phyloP scores from a whole-genome alignment of 2,113 vertebrate genomes.

The Xiphophorus maculatus region DNA sequence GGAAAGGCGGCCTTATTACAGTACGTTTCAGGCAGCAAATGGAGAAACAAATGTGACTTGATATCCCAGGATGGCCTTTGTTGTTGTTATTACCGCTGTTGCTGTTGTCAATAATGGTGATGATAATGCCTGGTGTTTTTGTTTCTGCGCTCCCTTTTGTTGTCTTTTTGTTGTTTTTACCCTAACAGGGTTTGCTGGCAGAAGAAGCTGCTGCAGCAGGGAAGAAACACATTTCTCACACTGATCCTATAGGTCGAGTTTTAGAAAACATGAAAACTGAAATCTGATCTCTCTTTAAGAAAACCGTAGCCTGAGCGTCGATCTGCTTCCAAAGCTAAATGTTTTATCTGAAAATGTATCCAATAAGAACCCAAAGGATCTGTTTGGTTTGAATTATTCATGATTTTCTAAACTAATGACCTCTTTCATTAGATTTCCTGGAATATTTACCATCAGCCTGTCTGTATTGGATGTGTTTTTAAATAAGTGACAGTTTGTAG shows the following conservation, averaged over 20 bases:
- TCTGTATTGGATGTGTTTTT: slow-evolving; percentile 64
- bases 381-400: slow-evolving; percentile 44
- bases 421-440: slow-evolving; percentile 69
- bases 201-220: slow-evolving; percentile 42
- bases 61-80: slow-evolving; percentile 70
- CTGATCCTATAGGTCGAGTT: slow-evolving; percentile 37
- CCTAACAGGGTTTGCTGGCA: slow-evolving; percentile 55
- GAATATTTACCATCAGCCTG: slow-evolving; percentile 66
- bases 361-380: slow-evolving; percentile 40
- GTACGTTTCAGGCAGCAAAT: slow-evolving; percentile 62
- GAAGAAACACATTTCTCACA: slow-evolving; percentile 43
- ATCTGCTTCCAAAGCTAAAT: slow-evolving; percentile 32
- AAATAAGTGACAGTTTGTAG: slow-evolving; percentile 39
- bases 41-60: slow-evolving; percentile 70
- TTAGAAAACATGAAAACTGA: slow-evolving; percentile 49
- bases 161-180: slow-evolving; percentile 52
- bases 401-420: slow-evolving; percentile 53
- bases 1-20: slow-evolving; percentile 72
- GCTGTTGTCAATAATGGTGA: slow-evolving; percentile 70
- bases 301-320: slow-evolving; percentile 30
- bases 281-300: slow-evolving; percentile 43
- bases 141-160: slow-evolving; percentile 55
- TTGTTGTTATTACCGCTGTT: slow-evolving; percentile 67
- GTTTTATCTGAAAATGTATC: slow-evolving; percentile 51
- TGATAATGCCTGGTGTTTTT: slow-evolving; percentile 63